Evolutionary conservation across 92 coral and sea anemone genomes (phyloP).

Genomic region (Parazoanthus swiftii): DNA sequence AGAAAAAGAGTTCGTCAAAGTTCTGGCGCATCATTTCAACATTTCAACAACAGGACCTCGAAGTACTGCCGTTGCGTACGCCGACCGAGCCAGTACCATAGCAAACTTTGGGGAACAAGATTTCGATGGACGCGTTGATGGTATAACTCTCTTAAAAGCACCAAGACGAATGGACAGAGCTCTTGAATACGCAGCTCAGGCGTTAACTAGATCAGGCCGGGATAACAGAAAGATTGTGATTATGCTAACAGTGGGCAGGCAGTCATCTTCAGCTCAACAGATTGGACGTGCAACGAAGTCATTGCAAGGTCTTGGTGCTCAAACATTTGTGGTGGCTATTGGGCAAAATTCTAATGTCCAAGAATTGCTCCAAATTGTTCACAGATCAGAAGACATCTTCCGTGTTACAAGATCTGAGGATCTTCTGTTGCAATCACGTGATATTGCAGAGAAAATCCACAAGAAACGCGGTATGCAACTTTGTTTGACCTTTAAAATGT

Average conservation of each 20-base stretch:
- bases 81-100: constrained; percentile 51
- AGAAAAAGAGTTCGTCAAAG: constrained; percentile 68
- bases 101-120: constrained; percentile 57
- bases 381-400: constrained; percentile 40
- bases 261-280: constrained; percentile 40
- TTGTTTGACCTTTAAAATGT: background rate
- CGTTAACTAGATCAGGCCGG: constrained; percentile 59
- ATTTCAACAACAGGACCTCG: constrained; percentile 65
- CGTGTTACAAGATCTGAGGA: constrained; percentile 26
- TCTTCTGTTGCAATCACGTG: background rate
- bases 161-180: constrained; percentile 69
- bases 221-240: constrained; percentile 67
- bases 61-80: constrained; percentile 70
- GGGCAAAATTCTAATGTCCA: constrained; percentile 40
- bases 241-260: constrained; percentile 58
- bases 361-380: constrained; percentile 29
- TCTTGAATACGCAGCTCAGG: constrained; percentile 52
- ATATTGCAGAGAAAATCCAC: constrained; percentile 24
- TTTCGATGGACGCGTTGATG: constrained; percentile 54
- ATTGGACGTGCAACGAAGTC: constrained; percentile 47
- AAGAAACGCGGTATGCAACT: constrained; percentile 29
- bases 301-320: constrained; percentile 43
- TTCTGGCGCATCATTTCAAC: constrained; percentile 59
- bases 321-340: constrained; percentile 48
- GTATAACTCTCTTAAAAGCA: constrained; percentile 63